Evolutionary conservation across 2,797 vertebrate species (phyloP).

Genomic region (Danio choprae): DNA sequence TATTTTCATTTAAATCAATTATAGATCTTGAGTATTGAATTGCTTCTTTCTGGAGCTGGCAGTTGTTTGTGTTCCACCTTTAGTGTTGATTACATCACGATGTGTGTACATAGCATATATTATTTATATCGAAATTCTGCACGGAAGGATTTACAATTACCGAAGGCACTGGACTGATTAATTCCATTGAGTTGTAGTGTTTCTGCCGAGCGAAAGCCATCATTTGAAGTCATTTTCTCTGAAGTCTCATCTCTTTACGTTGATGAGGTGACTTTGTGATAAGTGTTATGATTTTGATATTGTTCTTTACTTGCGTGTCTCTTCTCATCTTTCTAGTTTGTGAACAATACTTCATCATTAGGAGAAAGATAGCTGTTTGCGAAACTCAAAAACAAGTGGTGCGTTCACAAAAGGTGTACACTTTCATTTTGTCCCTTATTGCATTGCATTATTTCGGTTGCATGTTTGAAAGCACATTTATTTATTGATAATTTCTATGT

Average conservation of each 20-base stretch:
- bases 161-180: conserved; percentile 62
- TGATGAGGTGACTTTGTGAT: conserved; percentile 50
- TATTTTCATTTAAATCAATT: conserved; percentile 65
- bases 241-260: conserved; percentile 46
- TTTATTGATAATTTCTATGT: too few species aligned
- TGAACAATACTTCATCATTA: conserved; percentile 2
- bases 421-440: background rate
- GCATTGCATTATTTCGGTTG: background rate
- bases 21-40: conserved; percentile 55
- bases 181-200: conserved; percentile 59
- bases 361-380: background rate
- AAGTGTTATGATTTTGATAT: conserved; percentile 29
- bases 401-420: background rate
- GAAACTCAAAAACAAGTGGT: background rate
- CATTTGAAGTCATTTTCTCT: conserved; percentile 57
- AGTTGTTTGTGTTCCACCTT: conserved; percentile 60
- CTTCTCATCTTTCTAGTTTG: background rate
- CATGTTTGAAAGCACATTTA: too few species aligned
- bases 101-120: conserved; percentile 64
- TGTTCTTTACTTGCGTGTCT: conserved; percentile 13
- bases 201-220: conserved; percentile 44
- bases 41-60: conserved; percentile 30
- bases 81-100: conserved; percentile 59
- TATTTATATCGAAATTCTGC: conserved; percentile 62
- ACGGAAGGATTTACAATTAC: conserved; percentile 59